Percentiles rank a stretch among this genome's conserved stretches.
These are phyloP conservation scores for Paradoxurus hermaphroditus DNA, from an alignment of 2,113 vertebrate species.

Conservation along the genomic window DNA sequence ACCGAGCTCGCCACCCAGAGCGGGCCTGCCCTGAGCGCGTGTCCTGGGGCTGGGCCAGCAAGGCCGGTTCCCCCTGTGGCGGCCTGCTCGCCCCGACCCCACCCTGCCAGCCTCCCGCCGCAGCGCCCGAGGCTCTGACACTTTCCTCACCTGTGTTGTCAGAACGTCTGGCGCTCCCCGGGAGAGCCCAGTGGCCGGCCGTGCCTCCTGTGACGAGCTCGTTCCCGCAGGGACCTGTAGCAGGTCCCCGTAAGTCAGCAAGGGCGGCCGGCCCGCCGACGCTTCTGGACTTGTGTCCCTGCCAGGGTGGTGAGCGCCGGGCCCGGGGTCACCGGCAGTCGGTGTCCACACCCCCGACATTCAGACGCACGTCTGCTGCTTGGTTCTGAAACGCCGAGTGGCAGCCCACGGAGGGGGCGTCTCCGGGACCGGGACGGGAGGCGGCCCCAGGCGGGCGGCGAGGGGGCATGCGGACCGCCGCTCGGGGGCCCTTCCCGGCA, in stretches of 20 bases:
- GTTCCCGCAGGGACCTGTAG: neutral
- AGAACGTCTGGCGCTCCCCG: neutral
- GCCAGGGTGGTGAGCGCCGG: neutral
- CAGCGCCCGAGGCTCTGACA: neutral
- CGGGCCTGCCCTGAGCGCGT: neutral
- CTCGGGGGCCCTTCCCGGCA: neutral
- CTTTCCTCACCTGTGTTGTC: neutral
- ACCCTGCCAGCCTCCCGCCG: neutral
- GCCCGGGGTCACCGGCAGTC: neutral
- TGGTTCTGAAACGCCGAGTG: neutral
- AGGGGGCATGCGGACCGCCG: neutral
- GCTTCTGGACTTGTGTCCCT: neutral
- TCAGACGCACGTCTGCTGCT: neutral
- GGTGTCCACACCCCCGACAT: neutral
- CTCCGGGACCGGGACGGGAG: neutral
- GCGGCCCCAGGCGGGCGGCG: neutral
- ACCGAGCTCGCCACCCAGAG: neutral
- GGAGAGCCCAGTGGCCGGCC: neutral
- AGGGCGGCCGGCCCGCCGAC: neutral
- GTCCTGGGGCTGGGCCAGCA: neutral
- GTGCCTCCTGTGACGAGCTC: neutral
- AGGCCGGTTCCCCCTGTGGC: rapidly evolving
- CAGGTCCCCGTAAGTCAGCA: neutral
- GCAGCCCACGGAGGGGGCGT: neutral
- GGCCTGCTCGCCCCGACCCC: neutral